Percentiles rank a stretch among this genome's conserved stretches.
These are phyloP conservation scores for Heliocidaris tuberculata DNA, from an alignment of 35 echinoderm and acorn worm species.

Conservation along the genomic window DNA sequence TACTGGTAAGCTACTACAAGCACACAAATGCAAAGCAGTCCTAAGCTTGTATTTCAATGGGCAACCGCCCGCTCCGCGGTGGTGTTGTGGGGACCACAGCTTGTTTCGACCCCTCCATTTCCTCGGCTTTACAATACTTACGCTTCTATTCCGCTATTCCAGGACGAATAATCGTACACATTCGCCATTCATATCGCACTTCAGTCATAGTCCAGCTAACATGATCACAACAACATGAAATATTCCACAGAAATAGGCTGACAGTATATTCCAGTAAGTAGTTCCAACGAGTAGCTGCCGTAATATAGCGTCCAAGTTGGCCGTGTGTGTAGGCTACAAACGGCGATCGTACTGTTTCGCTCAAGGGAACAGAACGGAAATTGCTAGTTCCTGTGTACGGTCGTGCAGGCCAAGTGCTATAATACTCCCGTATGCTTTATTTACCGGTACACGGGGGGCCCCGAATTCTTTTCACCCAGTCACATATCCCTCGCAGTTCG, in stretches of 20 bases:
- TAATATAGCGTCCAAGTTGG: neutral
- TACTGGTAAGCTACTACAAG: neutral
- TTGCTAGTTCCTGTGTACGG: conserved; percentile 47
- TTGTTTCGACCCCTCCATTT: neutral
- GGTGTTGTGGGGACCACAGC: neutral
- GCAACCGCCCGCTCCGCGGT: neutral
- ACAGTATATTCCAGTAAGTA: conserved; percentile 20
- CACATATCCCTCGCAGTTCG: conserved; percentile 45
- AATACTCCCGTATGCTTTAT: conserved; percentile 53
- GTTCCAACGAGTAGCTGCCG: neutral
- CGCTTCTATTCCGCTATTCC: conserved; percentile 50
- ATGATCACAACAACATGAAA: neutral
- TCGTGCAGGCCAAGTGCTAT: conserved; percentile 49
- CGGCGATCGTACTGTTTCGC: neutral
- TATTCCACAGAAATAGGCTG: conserved; percentile 9
- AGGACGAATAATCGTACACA: conserved; percentile 33
- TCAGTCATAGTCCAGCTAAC: neutral
- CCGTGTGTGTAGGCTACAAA: neutral
- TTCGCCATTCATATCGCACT: conserved; percentile 27
- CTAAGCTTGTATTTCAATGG: conserved; percentile 11
- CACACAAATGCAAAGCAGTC: neutral
- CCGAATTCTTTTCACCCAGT: conserved; percentile 39
- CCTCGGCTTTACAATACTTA: neutral
- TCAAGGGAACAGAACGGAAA: conserved; percentile 48
- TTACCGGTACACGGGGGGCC: conserved; percentile 49